Evolutionary conservation across 1,140 invertebrate genomes (phyloP).

Genomic region (Sitobion miscanthi): DNA sequence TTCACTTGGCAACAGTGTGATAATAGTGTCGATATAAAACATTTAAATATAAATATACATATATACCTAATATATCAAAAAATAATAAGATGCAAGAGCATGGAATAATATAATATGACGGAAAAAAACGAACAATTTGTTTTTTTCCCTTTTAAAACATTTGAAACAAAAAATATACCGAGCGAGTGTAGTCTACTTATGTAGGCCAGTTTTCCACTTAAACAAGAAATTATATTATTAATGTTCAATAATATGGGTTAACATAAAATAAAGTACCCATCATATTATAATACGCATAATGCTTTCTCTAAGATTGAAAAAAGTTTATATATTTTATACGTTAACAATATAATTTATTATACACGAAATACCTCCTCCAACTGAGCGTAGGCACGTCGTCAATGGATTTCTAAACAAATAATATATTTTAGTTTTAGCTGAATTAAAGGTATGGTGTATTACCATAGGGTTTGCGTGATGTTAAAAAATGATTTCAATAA

Average conservation of each 20-base stretch:
- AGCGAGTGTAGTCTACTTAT: too few species aligned
- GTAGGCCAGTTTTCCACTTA: too few species aligned
- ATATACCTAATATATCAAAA: not conserved
- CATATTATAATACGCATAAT: too few species aligned
- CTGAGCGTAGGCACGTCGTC: not conserved
- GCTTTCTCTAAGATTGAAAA: not conserved
- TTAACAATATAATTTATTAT: not conserved
- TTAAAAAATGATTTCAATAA: not conserved
- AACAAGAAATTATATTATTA: too few species aligned
- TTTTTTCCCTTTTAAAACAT: not conserved
- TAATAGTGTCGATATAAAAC: not conserved
- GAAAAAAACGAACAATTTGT: not conserved
- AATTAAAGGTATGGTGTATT: not conserved
- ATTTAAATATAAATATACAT: not conserved
- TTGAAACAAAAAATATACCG: not conserved
- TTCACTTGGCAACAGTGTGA: not conserved
- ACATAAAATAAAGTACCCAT: too few species aligned
- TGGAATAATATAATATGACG: not conserved
- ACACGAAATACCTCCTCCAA: not conserved
- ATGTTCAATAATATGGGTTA: too few species aligned
- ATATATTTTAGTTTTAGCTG: not conserved
- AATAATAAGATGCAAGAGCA: not conserved
- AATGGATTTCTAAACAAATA: conserved; percentile 7
- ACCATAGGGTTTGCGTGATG: not conserved
- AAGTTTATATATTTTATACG: not conserved